Evolutionary conservation across 2,113 vertebrate species (phyloP).

Genomic region (Megatriorchis doriae): DNA sequence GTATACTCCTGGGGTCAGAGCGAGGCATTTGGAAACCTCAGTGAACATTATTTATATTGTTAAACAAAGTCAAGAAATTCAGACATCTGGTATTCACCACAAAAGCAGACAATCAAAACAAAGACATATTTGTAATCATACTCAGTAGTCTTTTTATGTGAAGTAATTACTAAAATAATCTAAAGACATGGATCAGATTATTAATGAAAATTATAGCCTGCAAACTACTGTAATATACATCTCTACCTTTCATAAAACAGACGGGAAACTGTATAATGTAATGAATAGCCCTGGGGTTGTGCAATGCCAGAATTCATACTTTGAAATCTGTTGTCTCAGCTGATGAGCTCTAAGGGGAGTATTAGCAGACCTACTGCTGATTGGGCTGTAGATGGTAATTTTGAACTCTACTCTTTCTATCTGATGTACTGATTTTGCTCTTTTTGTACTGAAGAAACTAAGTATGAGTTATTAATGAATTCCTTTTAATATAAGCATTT

Average conservation of each 20-base stretch:
- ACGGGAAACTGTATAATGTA: not conserved
- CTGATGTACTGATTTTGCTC: not conserved
- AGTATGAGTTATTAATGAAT: not conserved
- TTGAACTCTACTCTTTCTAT: not conserved
- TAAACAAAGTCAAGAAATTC: constrained; percentile 32
- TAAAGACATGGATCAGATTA: constrained; percentile 11
- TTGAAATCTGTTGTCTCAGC: constrained; percentile 30
- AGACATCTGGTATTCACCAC: not conserved
- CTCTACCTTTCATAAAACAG: not conserved
- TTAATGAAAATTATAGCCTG: not conserved
- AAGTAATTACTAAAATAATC: constrained; percentile 56
- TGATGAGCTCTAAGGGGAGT: constrained; percentile 44
- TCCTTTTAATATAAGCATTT: not conserved
- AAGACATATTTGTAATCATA: constrained; percentile 31
- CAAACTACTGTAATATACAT: not conserved
- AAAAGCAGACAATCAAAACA: constrained; percentile 24
- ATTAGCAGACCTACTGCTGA: not conserved
- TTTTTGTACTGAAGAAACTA: not conserved
- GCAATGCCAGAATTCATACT: not conserved
- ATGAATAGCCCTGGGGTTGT: constrained; percentile 33
- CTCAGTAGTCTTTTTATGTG: constrained; percentile 40
- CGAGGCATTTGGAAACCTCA: not conserved
- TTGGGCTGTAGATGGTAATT: not conserved
- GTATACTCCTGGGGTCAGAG: not conserved
- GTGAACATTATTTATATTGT: not conserved